A percentile compares a stretch with the other conserved stretches of the same genome.
Conservation (phyloP, 2,888 invertebrate genomes). For the Trileptium ribeirensis region DNA sequence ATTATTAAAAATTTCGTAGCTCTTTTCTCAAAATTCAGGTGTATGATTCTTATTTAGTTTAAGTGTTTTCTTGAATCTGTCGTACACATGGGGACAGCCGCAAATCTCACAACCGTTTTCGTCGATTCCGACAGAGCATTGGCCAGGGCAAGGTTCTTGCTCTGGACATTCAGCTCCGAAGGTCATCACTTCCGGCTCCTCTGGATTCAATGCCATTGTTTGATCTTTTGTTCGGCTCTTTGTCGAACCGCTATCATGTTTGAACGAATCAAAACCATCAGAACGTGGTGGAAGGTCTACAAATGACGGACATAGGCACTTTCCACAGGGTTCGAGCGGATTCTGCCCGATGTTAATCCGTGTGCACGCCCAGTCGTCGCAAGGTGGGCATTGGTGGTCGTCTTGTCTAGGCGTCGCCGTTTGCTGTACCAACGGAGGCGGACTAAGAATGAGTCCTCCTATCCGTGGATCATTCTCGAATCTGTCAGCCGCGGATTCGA, state of each 20-base stretch:
- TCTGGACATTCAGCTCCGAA: neutral
- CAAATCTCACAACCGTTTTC: slow-evolving; percentile 13
- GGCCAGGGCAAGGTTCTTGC: neutral
- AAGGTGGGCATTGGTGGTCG: neutral
- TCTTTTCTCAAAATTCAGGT: no score
- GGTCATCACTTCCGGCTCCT: neutral
- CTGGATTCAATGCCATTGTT: no score
- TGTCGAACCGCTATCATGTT: neutral
- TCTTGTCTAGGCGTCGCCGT: no score
- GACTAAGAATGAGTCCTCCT: neutral
- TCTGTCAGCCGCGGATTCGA: no score
- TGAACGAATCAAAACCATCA: neutral
- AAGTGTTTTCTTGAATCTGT: no score
- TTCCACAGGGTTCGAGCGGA: neutral
- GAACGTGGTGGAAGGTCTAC: neutral
- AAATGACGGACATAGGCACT: neutral
- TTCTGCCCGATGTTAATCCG: neutral
- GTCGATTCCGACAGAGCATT: neutral
- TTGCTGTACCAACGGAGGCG: no score
- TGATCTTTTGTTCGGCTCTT: no score
- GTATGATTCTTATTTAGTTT: no score
- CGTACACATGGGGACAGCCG: neutral
- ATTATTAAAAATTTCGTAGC: no score
- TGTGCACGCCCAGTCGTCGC: neutral
- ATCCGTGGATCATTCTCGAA: neutral